A percentile compares a stretch with the other conserved stretches of the same genome.
Evolutionary conservation across 1,140 invertebrate species (phyloP).

Genomic region (Atta colombica): DNA sequence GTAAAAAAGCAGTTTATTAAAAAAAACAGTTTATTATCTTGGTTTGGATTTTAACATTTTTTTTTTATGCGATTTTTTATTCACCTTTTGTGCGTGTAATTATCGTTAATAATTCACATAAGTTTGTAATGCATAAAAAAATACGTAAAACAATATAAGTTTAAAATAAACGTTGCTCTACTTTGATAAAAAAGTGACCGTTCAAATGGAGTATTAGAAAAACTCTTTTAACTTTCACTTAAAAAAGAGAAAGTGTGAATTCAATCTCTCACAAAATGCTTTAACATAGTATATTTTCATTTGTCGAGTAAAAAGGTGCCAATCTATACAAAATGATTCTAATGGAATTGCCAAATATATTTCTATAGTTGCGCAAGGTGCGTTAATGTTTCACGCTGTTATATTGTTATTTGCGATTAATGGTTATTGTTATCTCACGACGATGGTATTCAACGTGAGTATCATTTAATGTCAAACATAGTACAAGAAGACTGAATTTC

Average conservation of each 20-base stretch:
- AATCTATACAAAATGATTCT: conserved; percentile 32
- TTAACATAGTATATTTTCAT: neutral
- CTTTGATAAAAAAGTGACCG: conserved; percentile 16
- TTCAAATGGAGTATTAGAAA: neutral
- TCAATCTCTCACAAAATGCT: neutral
- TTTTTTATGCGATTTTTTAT: neutral
- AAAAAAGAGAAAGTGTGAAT: neutral
- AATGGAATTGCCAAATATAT: conserved; percentile 7
- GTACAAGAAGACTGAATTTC: neutral
- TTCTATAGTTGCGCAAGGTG: conserved; percentile 44
- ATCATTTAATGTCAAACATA: neutral
- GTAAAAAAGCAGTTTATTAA: neutral
- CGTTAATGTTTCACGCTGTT: conserved; percentile 25
- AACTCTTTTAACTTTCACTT: neutral
- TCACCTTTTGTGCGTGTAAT: neutral
- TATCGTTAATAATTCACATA: conserved; percentile 25
- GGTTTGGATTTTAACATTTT: neutral
- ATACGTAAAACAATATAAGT: neutral
- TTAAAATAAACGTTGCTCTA: conserved; percentile 1
- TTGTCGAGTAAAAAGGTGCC: conserved; percentile 1
- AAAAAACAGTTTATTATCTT: neutral
- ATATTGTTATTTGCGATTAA: conserved; percentile 30
- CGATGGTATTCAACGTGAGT: neutral
- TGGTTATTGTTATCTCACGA: conserved; percentile 20
- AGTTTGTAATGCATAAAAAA: conserved; percentile 3